Conservation (phyloP, 2,888 invertebrate species). For the Thymelicus sylvestris region DNA sequence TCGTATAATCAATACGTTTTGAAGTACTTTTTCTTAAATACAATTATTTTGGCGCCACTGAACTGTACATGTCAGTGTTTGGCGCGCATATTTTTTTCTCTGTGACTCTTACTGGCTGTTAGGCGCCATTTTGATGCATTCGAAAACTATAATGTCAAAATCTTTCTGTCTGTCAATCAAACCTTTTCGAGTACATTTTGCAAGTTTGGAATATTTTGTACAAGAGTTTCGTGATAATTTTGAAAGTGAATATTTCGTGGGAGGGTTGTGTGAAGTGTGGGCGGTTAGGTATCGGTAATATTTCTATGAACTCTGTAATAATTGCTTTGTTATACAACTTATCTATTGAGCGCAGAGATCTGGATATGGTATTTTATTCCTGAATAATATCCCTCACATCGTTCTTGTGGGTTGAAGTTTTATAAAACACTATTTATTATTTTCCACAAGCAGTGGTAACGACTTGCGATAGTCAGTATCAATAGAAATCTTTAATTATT, state of each 20-base stretch:
- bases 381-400: no score
- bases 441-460: no score
- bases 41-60: conserved; percentile 12
- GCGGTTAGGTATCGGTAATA: neutral
- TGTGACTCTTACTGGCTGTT: conserved; percentile 26
- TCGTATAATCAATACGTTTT: no score
- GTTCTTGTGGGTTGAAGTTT: no score
- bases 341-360: neutral
- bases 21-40: neutral
- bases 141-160: conserved; percentile 30
- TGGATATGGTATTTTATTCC: neutral
- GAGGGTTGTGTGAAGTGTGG: conserved; percentile 22
- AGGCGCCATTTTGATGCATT: conserved; percentile 24
- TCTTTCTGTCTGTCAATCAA: conserved; percentile 43
- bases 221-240: conserved; percentile 33
- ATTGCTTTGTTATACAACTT: neutral
- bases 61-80: no score
- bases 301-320: neutral
- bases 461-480: no score
- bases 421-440: no score
- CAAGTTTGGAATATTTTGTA: conserved; percentile 36
- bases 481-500: no score
- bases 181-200: conserved; percentile 42
- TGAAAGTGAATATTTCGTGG: conserved; percentile 28
- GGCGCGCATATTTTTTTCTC: neutral